A percentile compares a stretch with the other conserved stretches of the same genome.
Conservation (phyloP, 1,140 invertebrate species). For the Fopius arisanus region DNA sequence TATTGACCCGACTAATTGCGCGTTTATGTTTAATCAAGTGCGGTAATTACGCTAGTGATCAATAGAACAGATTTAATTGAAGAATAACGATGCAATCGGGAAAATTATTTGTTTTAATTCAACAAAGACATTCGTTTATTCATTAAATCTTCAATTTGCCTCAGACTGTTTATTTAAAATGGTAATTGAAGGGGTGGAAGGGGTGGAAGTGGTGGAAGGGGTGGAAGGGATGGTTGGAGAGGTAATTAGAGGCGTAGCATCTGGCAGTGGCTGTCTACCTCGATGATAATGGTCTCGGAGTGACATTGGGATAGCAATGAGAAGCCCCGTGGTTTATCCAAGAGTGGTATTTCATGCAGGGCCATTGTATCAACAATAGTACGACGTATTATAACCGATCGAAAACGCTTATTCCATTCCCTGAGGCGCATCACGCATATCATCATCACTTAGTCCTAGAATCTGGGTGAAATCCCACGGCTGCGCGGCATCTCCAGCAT, state of each 20-base stretch:
- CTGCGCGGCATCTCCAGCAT: not conserved
- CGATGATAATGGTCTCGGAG: not conserved
- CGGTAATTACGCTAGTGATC: not conserved
- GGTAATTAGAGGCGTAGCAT: constrained; percentile 3
- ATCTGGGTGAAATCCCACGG: not conserved
- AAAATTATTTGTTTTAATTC: no score
- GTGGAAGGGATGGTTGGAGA: not conserved
- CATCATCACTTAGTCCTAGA: not conserved
- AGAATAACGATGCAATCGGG: no score
- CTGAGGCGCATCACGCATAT: not conserved
- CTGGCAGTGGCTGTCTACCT: not conserved
- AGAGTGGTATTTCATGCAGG: not conserved
- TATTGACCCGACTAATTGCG: not conserved
- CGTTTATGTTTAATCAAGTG: not conserved
- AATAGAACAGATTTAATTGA: not conserved
- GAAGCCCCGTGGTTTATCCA: not conserved
- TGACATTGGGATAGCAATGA: not conserved
- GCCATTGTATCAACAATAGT: not conserved
- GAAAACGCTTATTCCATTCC: not conserved
- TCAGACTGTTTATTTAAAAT: no score
- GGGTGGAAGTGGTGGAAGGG: no score
- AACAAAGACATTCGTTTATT: no score
- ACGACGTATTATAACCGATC: not conserved
- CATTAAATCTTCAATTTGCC: no score
- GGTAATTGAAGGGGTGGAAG: no score